phyloP scores from a whole-genome alignment of 2,113 vertebrate genomes.

The Actenoides hombroni region DNA sequence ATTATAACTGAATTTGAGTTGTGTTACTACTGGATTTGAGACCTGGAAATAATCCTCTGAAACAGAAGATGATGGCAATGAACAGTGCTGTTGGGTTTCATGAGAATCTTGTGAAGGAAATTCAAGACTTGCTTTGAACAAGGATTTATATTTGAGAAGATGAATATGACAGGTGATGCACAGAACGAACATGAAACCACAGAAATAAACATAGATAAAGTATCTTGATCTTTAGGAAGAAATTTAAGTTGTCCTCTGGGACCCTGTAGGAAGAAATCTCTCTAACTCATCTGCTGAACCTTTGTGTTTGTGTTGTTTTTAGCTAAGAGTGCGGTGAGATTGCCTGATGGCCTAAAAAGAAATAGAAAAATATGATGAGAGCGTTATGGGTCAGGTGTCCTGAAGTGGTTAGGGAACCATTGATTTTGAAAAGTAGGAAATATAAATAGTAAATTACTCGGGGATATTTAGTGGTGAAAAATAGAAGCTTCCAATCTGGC shows the following conservation, averaged over 20 bases:
- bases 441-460: conserved; percentile 25
- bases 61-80: neutral
- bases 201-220: neutral
- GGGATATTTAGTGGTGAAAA: conserved; percentile 12
- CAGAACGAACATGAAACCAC: neutral
- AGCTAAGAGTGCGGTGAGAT: neutral
- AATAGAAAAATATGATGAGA: neutral
- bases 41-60: neutral
- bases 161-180: neutral
- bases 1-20: neutral
- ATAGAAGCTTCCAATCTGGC: conserved; percentile 33
- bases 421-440: conserved; percentile 27
- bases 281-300: neutral
- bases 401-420: neutral
- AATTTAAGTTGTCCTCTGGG: neutral
- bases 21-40: neutral
- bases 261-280: neutral
- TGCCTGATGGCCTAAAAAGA: neutral
- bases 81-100: neutral
- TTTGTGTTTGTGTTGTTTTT: neutral
- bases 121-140: neutral
- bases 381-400: neutral
- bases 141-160: neutral
- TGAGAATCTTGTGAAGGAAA: neutral
- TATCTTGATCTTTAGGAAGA: neutral